A percentile compares a stretch with the other conserved stretches of the same genome.
phyloP scores from a whole-genome alignment of 2,797 vertebrate species.

The Myotis planiceps region DNA sequence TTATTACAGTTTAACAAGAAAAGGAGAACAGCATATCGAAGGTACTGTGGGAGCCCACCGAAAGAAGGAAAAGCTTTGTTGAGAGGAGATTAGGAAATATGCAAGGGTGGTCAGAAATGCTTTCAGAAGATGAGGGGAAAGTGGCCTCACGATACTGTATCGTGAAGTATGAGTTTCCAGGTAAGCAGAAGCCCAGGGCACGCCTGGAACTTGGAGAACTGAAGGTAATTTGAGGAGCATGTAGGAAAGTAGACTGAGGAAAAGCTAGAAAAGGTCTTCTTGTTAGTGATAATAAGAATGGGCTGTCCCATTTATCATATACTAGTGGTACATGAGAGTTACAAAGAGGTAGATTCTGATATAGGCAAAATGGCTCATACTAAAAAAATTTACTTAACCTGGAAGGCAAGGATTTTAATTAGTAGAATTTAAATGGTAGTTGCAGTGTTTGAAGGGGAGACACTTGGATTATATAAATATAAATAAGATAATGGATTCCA shows the following conservation, averaged over 20 bases:
- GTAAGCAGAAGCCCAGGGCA: background rate
- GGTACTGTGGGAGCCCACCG: background rate
- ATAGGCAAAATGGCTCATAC: background rate
- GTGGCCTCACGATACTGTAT: background rate
- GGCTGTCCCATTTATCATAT: background rate
- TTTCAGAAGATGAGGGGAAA: background rate
- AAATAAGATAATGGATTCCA: background rate
- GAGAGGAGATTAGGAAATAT: background rate
- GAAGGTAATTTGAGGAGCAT: background rate
- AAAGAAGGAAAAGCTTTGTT: background rate
- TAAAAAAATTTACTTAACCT: background rate
- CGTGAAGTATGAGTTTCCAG: background rate
- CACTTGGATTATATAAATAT: background rate
- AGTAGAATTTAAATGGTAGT: background rate
- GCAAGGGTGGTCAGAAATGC: background rate
- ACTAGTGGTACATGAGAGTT: background rate
- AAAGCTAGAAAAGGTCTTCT: background rate
- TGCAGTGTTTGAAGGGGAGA: background rate
- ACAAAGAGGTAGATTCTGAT: background rate
- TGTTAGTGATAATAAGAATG: background rate
- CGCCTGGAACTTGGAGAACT: background rate
- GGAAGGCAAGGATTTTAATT: background rate
- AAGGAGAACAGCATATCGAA: background rate
- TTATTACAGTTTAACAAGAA: background rate
- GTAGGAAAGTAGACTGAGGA: background rate